Evolutionary conservation across 2,113 vertebrate species (phyloP).

Genomic region (Pseudorhombus dupliciocellatus): DNA sequence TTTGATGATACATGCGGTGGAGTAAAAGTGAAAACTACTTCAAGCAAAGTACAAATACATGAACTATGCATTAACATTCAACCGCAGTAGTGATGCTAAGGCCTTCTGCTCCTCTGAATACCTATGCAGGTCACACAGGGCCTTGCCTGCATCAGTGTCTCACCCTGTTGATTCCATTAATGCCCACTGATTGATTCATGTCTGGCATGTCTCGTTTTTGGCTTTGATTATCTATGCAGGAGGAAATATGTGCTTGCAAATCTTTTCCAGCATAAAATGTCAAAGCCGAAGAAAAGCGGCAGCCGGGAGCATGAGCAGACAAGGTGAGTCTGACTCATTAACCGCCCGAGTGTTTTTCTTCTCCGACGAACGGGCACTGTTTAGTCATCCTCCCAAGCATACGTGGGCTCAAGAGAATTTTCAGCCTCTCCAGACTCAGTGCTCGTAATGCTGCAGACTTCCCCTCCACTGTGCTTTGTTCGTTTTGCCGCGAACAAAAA

Average conservation of each 20-base stretch:
- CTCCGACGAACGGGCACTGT: too few relatives aligned
- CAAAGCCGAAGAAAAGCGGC: conserved; percentile 24
- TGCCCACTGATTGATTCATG: conserved; percentile 46
- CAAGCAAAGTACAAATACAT: too few relatives aligned
- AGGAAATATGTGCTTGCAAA: conserved; percentile 19
- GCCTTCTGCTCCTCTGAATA: too few relatives aligned
- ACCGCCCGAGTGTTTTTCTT: not conserved
- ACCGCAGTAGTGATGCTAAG: not conserved
- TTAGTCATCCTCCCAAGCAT: not conserved
- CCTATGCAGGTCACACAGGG: conserved; percentile 12
- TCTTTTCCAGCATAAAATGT: conserved; percentile 33
- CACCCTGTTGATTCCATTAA: conserved; percentile 26
- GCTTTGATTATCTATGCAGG: conserved; percentile 19
- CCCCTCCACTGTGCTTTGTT: not conserved
- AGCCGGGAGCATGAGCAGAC: conserved; percentile 44
- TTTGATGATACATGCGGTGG: not conserved
- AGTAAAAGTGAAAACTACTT: not conserved
- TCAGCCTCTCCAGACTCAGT: not conserved
- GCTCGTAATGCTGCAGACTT: not conserved
- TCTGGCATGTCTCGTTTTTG: conserved; percentile 36
- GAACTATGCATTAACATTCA: not conserved
- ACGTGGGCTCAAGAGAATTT: not conserved
- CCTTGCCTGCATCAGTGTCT: conserved; percentile 21
- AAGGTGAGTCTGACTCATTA: conserved; percentile 52
- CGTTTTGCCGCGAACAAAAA: conserved; percentile 21